These are phyloP conservation scores for Centruroides sculpturatus DNA, from an alignment of 1,140 invertebrate species.

Conservation along the genomic window DNA sequence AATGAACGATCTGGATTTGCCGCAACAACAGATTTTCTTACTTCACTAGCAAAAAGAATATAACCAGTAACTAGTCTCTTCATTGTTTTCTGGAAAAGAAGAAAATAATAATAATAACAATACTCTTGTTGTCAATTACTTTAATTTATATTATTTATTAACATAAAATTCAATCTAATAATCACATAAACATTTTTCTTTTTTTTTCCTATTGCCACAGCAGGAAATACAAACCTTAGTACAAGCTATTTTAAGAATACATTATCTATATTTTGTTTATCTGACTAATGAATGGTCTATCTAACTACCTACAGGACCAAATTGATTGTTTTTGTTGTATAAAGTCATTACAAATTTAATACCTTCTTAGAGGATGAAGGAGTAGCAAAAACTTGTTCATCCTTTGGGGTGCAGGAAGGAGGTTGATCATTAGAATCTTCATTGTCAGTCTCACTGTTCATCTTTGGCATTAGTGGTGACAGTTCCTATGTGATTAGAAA, in stretches of 20 bases:
- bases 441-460: conserved; percentile 33
- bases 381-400: conserved; percentile 2
- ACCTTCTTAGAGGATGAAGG: conserved; percentile 12
- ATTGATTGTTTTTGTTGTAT: no score
- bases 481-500: conserved; percentile 31
- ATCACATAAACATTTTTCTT: no score
- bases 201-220: no score
- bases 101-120: neutral
- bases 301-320: no score
- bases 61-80: conserved; percentile 93
- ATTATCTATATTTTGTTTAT: no score
- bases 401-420: conserved; percentile 33
- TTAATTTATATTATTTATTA: neutral
- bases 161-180: neutral
- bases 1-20: conserved; percentile 90
- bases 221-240: no score
- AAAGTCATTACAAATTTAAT: no score
- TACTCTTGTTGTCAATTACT: neutral
- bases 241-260: no score
- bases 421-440: conserved; percentile 56
- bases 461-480: conserved; percentile 36
- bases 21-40: conserved; percentile 66
- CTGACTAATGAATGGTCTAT: no score
- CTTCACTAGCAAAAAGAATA: conserved; percentile 95
- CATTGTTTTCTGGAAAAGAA: conserved; percentile 17